Conservation (phyloP, 2,888 invertebrate genomes). For the Nineta flava region DNA sequence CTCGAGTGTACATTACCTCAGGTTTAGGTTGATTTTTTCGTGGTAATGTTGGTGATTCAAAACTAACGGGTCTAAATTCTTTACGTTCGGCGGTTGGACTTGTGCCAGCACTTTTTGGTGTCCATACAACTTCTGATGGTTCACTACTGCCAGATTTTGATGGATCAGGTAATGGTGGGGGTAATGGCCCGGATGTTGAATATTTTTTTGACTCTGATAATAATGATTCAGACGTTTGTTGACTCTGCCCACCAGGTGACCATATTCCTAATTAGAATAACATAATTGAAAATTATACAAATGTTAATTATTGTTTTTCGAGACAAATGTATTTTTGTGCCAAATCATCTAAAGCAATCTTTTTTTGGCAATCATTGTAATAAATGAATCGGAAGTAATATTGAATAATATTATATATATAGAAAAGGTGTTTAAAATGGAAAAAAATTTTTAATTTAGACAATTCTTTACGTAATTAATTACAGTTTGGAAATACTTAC, state of each 20-base stretch:
- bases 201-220: constrained; percentile 17
- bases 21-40: constrained; percentile 30
- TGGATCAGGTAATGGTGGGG: constrained; percentile 25
- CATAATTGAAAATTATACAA: too few relatives aligned
- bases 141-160: constrained; percentile 12
- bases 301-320: too few relatives aligned
- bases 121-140: constrained; percentile 50
- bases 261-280: constrained; percentile 33
- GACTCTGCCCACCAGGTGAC: constrained; percentile 36
- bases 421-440: too few relatives aligned
- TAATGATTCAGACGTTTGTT: background rate
- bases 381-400: too few relatives aligned
- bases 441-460: too few relatives aligned
- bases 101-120: constrained; percentile 51
- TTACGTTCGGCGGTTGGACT: constrained; percentile 61
- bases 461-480: too few relatives aligned
- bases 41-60: constrained; percentile 48
- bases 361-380: too few relatives aligned
- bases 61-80: constrained; percentile 63
- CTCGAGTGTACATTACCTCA: constrained; percentile 19
- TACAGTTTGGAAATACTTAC: too few relatives aligned
- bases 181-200: constrained; percentile 27
- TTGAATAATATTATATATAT: too few relatives aligned
- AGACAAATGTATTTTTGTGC: too few relatives aligned
- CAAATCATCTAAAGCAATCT: too few relatives aligned